A percentile compares a stretch with the other conserved stretches of the same genome.
These are phyloP conservation scores for Anguilla anguilla DNA, from an alignment of 2,797 vertebrate species.

Conservation along the genomic window DNA sequence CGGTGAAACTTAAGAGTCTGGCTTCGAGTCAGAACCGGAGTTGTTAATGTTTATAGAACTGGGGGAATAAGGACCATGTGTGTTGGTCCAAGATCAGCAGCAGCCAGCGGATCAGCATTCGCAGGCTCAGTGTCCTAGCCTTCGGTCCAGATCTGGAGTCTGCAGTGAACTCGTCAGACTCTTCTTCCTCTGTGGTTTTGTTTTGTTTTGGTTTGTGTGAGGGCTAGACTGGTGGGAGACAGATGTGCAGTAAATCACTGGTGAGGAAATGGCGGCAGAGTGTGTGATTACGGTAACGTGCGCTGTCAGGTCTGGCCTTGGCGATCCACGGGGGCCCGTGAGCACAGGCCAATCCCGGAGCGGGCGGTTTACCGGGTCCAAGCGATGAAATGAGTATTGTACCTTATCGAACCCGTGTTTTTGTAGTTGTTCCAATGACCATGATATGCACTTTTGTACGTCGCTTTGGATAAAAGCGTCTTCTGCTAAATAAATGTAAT, in stretches of 20 bases:
- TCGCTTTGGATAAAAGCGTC: too few relatives aligned
- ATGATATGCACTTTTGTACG: too few relatives aligned
- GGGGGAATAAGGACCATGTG: constrained; percentile 21
- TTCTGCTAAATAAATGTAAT: too few relatives aligned
- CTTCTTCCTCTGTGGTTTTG: neutral
- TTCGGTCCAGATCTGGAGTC: neutral
- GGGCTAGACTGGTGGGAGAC: neutral
- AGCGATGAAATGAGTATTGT: constrained; percentile 19
- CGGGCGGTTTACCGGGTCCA: constrained; percentile 37
- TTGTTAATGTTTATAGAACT: neutral
- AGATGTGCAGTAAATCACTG: neutral
- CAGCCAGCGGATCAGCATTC: neutral
- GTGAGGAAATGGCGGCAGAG: constrained; percentile 36
- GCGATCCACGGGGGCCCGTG: constrained; percentile 28
- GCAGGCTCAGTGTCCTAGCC: constrained; percentile 31
- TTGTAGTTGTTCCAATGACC: too few relatives aligned
- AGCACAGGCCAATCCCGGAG: constrained; percentile 14
- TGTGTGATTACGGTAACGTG: constrained; percentile 54
- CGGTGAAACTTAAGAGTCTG: constrained; percentile 36
- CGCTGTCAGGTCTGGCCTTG: constrained; percentile 47
- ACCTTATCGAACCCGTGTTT: too few relatives aligned
- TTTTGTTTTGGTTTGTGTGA: neutral
- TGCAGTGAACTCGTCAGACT: constrained; percentile 23
- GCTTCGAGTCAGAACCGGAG: neutral
- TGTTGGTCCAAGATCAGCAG: neutral